These are phyloP conservation scores for Heliothis peltigera DNA, from an alignment of 2,888 invertebrate species.

Conservation along the genomic window DNA sequence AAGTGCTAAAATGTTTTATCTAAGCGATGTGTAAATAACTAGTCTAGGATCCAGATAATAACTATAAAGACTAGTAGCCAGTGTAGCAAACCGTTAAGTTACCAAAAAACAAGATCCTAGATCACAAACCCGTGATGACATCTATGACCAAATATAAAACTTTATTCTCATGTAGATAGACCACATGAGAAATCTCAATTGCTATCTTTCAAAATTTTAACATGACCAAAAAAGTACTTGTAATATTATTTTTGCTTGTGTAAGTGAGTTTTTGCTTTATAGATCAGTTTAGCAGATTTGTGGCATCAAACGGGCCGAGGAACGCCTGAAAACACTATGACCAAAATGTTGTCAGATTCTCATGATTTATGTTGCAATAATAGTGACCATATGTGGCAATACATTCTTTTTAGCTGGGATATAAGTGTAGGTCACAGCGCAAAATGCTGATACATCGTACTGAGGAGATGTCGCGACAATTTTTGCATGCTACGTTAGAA, in stretches of 20 bases:
- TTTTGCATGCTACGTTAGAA: conserved; percentile 1
- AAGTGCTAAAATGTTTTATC: conserved; percentile 2
- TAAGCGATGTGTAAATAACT: conserved; percentile 38
- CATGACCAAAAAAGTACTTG: conserved; percentile 49
- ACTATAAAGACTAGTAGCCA: conserved; percentile 48
- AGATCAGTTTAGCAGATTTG: conserved; percentile 48
- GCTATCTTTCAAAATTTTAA: conserved; percentile 51
- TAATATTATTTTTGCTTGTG: conserved; percentile 51
- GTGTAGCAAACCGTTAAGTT: conserved; percentile 32
- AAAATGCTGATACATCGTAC: conserved; percentile 32
- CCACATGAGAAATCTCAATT: conserved; percentile 54
- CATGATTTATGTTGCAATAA: conserved; percentile 52
- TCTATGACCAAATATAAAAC: conserved; percentile 55
- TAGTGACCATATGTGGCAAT: conserved; percentile 46
- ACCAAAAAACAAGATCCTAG: conserved; percentile 47
- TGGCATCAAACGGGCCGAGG: conserved; percentile 49
- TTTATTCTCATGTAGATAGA: conserved; percentile 40
- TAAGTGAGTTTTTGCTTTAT: conserved; percentile 45
- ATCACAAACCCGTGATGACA: conserved; percentile 50
- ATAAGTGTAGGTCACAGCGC: conserved; percentile 13
- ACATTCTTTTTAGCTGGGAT: conserved; percentile 31
- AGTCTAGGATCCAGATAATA: conserved; percentile 34
- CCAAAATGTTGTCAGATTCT: conserved; percentile 43
- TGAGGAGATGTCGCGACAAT: neutral
- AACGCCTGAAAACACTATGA: conserved; percentile 38